These are phyloP conservation scores for Pachyseris speciosa DNA, from an alignment of 64 coral and sea anemone species.

Conservation along the genomic window DNA sequence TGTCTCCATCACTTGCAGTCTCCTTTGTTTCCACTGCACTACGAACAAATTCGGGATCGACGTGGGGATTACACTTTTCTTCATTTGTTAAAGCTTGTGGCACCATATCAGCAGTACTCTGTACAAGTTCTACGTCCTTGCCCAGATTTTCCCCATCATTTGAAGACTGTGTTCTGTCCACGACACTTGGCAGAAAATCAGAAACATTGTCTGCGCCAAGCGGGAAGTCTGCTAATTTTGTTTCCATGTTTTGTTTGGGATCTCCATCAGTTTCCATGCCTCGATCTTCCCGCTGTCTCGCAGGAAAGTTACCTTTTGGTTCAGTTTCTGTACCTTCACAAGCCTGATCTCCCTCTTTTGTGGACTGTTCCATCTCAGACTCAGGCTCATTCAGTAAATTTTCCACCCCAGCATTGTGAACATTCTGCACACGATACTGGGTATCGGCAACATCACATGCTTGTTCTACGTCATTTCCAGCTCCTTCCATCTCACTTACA, in stretches of 20 bases:
- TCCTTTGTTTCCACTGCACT: background rate
- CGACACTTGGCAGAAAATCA: background rate
- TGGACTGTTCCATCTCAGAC: background rate
- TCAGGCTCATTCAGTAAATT: background rate
- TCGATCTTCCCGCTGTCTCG: background rate
- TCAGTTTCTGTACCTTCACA: background rate
- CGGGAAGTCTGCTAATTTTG: too few species aligned
- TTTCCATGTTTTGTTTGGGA: background rate
- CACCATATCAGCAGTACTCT: too few species aligned
- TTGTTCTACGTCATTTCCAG: background rate
- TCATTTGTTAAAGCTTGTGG: too few species aligned
- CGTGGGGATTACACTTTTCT: too few species aligned
- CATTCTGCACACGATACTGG: background rate
- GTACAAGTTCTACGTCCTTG: too few species aligned
- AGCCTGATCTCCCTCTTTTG: background rate
- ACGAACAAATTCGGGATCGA: background rate
- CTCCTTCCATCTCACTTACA: background rate
- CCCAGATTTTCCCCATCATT: background rate
- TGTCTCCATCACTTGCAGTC: background rate
- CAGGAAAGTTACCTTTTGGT: background rate
- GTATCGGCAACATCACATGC: background rate
- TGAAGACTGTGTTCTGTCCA: background rate
- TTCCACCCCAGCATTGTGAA: background rate
- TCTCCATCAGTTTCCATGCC: background rate
- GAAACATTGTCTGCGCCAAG: background rate